These are phyloP conservation scores for Pao palembangensis DNA, from an alignment of 2,113 vertebrate genomes.

Conservation along the genomic window DNA sequence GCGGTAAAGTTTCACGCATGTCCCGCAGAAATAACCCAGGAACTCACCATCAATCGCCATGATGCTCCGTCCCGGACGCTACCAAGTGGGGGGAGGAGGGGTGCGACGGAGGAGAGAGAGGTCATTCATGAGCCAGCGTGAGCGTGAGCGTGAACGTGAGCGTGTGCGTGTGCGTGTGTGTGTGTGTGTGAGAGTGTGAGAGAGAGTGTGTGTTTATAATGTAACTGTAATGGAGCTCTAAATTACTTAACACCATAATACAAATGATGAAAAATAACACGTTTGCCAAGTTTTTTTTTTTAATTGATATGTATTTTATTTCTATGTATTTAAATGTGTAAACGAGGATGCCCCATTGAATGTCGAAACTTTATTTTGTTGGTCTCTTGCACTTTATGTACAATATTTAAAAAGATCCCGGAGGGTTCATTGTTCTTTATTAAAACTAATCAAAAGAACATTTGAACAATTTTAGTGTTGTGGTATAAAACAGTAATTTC, in stretches of 20 bases:
- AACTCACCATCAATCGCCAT: conserved; percentile 91
- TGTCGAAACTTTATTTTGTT: no score
- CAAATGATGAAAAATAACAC: not conserved
- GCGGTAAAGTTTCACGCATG: conserved; percentile 55
- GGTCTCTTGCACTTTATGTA: no score
- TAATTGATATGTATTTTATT: not conserved
- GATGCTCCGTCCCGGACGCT: conserved; percentile 80
- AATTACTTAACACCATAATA: no score
- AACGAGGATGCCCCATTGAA: no score
- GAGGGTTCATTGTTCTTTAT: no score
- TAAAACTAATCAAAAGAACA: no score
- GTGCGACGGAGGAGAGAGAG: conserved; percentile 35
- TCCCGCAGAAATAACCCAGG: conserved; percentile 64
- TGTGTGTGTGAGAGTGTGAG: not conserved
- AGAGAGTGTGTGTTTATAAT: not conserved
- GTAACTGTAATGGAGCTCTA: no score
- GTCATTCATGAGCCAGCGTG: conserved; percentile 35
- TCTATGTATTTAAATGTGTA: no score
- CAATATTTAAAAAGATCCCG: no score
- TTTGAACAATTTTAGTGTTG: no score
- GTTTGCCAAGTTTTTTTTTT: not conserved
- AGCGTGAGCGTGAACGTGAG: conserved; percentile 11
- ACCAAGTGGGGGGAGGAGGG: conserved; percentile 62
- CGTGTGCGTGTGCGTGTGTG: not conserved
- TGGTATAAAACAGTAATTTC: no score